Evolutionary conservation across 1,140 invertebrate genomes (phyloP), one percentile per base, ranked within the genome.

Genomic region (Microplitis mediator): DNA sequence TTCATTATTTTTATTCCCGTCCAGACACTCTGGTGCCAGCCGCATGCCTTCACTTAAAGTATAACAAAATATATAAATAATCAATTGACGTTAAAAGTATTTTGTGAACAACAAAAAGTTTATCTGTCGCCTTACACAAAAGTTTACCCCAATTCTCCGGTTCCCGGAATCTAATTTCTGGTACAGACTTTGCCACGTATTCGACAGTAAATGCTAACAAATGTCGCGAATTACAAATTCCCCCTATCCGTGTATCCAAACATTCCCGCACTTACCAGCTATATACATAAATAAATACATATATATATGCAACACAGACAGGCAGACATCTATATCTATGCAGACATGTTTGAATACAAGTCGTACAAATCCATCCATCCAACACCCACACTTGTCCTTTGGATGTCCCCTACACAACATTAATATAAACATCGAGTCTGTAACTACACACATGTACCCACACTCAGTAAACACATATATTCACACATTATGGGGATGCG

Each of bases 161-260:
- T 73, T 52, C 67, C 65, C 34, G 58, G 51, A 73, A 73, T 73
- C 72, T 69, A 73, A 73, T 73, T 73, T 69, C 67, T 45, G 39
- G 39, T 45, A 65, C 52, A 61, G 65, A 11, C 34, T 60, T 56
- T 39, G 39, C 51, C 66, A 66, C 68, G 64, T 76, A 67, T 74
- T 63, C 63, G 76, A 69, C 69, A 76, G 76, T 82, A 82, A 82
- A 77, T 64, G 75, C 67, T 74, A 82, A 83, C 82, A 82, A 83
- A 82, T 82, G 81, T 80, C 79, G 75, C 78, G 79, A 82, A 82
- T 84, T 82, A 82, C 77, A 76, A 81, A 84, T 82, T 82, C 79
- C 79, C 80, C 71, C 23, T 23, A 23, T 23, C 23, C 54, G 62
- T 51, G 61, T 63, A 71, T 72, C 69, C 71, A 74, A 75, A 74